Evolutionary conservation across 2,113 vertebrate species (phyloP), one percentile per base, ranked within the genome.

Genomic region (Chinchilla lanigera): DNA sequence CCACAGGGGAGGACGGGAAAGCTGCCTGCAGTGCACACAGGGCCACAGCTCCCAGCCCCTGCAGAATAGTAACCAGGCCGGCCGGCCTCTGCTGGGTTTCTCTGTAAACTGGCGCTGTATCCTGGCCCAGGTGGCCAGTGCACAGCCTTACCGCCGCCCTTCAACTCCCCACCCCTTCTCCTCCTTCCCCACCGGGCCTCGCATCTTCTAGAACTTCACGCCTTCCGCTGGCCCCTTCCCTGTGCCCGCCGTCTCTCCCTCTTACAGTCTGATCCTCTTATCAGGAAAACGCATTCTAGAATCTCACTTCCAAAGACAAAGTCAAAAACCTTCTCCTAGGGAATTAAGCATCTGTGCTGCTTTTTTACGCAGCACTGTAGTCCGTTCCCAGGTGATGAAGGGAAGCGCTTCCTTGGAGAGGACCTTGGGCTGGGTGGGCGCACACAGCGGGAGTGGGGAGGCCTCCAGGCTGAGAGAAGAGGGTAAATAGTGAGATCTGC

Each of bases 341-440:
- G 63, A 95, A 87, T 90, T 86, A 85, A 94, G 58, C 69, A 41
- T 86, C 41, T 88, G 38, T 90, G 54, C 41, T 93, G 35, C 56
- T 22, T 93, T 75, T 95, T 92, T n/a, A 56, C 78, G 75, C 93
- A 78, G 54, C 82, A 38, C 71, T 54, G n/a, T 38, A 3, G 73
- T 30, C 65, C n/a, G 24, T 92, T 84, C 38, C 78, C 56, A 52
- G 24, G 22, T 50, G 61, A 90, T 77, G 26, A 88, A 12, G 54
- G 38, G 92, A 94, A 69, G 28, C 14, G 47, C 73, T 41, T 83
- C 82, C 93, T 92, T 92, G 60, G 52, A 95, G 92, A 84, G 86
- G 78, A 96, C 60, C 30, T 44, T 47, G 75, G 75, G 22, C 50
- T 22, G 75, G 19, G n/a, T 52, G 13, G 69, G 73, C 71, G 52